Percentiles rank a stretch among this genome's conserved stretches.
These are phyloP conservation scores for Popillia japonica DNA, from an alignment of 1,140 invertebrate genomes.

Conservation along the genomic window DNA sequence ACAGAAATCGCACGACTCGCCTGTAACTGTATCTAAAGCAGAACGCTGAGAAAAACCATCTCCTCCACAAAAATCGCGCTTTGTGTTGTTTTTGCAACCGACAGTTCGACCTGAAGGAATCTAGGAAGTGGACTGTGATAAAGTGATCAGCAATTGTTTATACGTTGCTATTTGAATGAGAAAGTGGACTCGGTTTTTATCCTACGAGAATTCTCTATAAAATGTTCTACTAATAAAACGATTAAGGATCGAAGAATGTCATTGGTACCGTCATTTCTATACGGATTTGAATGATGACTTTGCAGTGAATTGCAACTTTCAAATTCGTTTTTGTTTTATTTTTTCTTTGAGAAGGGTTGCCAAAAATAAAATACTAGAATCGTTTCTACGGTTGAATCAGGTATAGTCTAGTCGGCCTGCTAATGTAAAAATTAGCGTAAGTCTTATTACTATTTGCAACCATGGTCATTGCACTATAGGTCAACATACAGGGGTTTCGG, in stretches of 20 bases:
- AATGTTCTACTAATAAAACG: background rate
- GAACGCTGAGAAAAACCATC: slow-evolving; percentile 21
- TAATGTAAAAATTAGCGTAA: background rate
- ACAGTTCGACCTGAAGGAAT: slow-evolving; percentile 43
- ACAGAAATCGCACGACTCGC: slow-evolving; percentile 34
- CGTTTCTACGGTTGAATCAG: background rate
- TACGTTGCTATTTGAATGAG: background rate
- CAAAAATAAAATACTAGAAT: background rate
- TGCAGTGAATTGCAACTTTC: too few species aligned
- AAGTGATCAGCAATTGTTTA: slow-evolving; percentile 32
- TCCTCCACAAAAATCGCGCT: slow-evolving; percentile 42
- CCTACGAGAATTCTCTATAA: background rate
- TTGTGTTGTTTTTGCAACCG: slow-evolving; percentile 39
- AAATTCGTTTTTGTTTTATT: background rate
- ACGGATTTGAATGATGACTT: too few species aligned
- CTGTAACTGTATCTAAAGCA: slow-evolving; percentile 29
- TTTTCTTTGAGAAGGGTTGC: background rate
- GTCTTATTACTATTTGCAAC: background rate
- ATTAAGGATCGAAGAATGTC: background rate
- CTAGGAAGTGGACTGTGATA: slow-evolving; percentile 40
- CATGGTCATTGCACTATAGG: background rate
- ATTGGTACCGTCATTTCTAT: background rate
- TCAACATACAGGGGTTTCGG: background rate
- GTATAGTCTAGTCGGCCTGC: background rate
- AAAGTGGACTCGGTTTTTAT: background rate